Base-by-base conservation (phyloP, 2,888 invertebrate species). In the Acanthosepion esculentum region DNA sequence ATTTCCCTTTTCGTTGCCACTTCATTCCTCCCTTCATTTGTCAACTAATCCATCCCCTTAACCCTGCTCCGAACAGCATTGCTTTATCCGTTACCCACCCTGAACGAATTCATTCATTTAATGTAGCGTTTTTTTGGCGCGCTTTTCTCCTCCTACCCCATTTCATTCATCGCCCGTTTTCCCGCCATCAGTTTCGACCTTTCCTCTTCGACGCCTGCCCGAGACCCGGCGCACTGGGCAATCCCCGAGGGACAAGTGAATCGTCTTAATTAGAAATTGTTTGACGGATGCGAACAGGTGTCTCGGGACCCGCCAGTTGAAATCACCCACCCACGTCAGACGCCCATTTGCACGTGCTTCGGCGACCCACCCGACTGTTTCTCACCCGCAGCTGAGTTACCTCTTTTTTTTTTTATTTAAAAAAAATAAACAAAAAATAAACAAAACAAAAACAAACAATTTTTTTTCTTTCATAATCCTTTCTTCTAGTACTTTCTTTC, bases 191-290 rank as follows among this genome's bases (percentile, higher is more conserved):
- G 33, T 78, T 4, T 78, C 78, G 78, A 78, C 78, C n/a, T 78
- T 78, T 78, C 10, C 78, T 78, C 78, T 78, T n/a, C 78, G 78
- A 64, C 64, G 26, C 8, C 59, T 23, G 6, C 23, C 50, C 50
- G 50, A 50, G 8, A 8, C 59, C 23, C 59, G 0, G 6, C 23
- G 59, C 23, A 1, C 23, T 20, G 20, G 59, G 78, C 78, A 7
- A n/a, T 15, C 59, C n/a, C n/a, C 78, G n/a, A 78, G 78, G 18
- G 78, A 78, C n/a, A 78, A 78, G 78, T 78, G 78, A 78, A 78
- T n/a, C 78, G 78, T n/a, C 78, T 78, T 78, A 78, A 78, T 78
- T 78, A 78, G 78, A 78, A 78, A 78, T n/a, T 78, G n/a, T 78
- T 78, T 78, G 78, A n/a, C 78, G 78, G 15, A 78, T n/a, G n/a